Evolutionary conservation across 2,113 vertebrate genomes (phyloP), one percentile per base, ranked within the genome.

Genomic region (Ameiurus melas): DNA sequence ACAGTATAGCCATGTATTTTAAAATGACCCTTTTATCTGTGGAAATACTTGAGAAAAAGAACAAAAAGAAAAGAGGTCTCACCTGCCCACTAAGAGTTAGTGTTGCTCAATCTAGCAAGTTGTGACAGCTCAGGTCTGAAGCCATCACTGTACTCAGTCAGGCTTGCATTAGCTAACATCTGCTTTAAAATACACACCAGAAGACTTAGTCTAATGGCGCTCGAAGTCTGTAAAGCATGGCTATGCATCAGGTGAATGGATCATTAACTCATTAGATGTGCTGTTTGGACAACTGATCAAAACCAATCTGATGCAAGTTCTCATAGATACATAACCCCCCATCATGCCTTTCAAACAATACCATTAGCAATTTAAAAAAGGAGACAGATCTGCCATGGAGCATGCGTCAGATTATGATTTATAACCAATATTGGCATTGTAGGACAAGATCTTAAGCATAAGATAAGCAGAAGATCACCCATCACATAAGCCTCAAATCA

Each of bases 81-180:
- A 77, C 22, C 43, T 5, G 39, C 39, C 39, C 39, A 57, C 6
- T 30, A 55, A 9, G 27, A 55, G n/a, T 5, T 57, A 57, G 5
- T 19, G n/a, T 10, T 53, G 33, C 10, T 43, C 39, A 10, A 78
- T 7, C 25, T 78, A n/a, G 51, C 82, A 84, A 39, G 55, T 71
- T 88, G 88, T 93, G 91, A 91, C 91, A 91, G 90, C 89, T 91
- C 62, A 70, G 85, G 87, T 91, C 90, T 88, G 84, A 86, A 85
- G 20, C 43, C 87, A 83, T 73, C 70, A 27, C 6, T 51, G 80
- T 90, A 89, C 90, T 92, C 87, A 93, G 93, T 91, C 88, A 89
- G 91, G 84, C 85, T 79, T 75, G 70, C 70, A 36, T 86, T 27
- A 81, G 83, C 68, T 33, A 36, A 88, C 47, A 88, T 83, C 89